Base-by-base conservation (phyloP, 1,140 invertebrate species). In the Tribolium castaneum region DNA sequence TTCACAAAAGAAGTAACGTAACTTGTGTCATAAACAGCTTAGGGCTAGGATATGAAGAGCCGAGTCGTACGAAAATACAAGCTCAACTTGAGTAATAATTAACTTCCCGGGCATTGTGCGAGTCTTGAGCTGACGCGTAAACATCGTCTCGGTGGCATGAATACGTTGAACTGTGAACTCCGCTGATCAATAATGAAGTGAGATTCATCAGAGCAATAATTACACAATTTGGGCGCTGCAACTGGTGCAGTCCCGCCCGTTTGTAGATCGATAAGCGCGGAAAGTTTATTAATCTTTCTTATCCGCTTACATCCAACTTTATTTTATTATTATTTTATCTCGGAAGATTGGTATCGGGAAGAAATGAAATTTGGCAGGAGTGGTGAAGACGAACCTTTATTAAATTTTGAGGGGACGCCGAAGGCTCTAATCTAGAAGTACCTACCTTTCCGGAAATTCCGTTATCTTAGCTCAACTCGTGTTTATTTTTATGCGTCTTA, bases 1-100 rank as follows among this genome's bases (percentile, higher is more conserved):
- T 62, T 25, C 2, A 62, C 59, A 66, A 39, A 66, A 66, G 59
- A 66, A 66, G 30, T 66, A 66, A 66, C 34, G 59, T 66, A 66
- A 66, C 59, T 62, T 66, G 25, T 66, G 59, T 66, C 59, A 66
- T 66, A 66, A 66, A 66, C 59, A 66, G 59, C 59, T 66, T 66
- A 66, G 30, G 59, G 59, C 22, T 66, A 30, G 59, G 35, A 66
- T 66, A 39, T 66, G 59, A 66, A 66, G 59, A 66, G 59, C 59
- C 14, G 59, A 66, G 30, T 13, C 59, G 59, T 66, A 66, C 9
- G 59, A 66, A 66, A 66, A 66, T 66, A 30, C 59, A 66, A 22
- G 19, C 59, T 66, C 59, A 66, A 66, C 14, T 66, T 66, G 59
- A 66, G 59, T 66, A 66, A 66, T 66, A 66, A 66, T 66, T 66